Percentiles rank a stretch among this genome's conserved stretches.
These are phyloP conservation scores for Arctia plantaginis DNA, from an alignment of 2,888 invertebrate genomes.

Conservation along the genomic window DNA sequence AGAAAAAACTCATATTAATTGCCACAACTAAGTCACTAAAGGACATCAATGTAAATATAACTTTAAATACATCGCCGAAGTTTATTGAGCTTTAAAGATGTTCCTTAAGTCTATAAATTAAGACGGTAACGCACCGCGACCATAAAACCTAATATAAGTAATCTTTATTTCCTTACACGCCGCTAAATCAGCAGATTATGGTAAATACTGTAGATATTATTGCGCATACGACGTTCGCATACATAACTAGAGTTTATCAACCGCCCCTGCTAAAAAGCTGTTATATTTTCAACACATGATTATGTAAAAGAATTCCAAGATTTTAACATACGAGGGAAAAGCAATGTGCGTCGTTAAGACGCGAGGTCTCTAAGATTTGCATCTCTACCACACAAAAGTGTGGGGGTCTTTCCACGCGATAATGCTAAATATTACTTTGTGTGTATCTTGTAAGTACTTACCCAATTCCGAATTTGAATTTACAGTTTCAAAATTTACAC, in stretches of 20 bases:
- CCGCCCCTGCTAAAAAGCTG: constrained; percentile 78
- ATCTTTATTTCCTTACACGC: constrained; percentile 62
- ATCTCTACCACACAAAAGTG: constrained; percentile 72
- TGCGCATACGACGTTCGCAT: constrained; percentile 68
- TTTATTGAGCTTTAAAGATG: constrained; percentile 54
- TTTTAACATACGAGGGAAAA: constrained; percentile 73
- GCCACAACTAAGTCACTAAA: background rate
- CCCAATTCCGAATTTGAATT: background rate
- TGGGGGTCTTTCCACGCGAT: constrained; percentile 72
- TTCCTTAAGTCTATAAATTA: constrained; percentile 55
- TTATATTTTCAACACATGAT: constrained; percentile 85
- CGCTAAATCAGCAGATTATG: constrained; percentile 76
- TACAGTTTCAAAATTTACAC: background rate
- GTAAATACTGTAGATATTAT: constrained; percentile 78
- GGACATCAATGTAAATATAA: constrained; percentile 45
- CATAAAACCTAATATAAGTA: constrained; percentile 58
- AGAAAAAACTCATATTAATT: background rate
- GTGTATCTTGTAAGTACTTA: background rate
- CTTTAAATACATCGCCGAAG: constrained; percentile 46
- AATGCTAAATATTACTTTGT: constrained; percentile 55
- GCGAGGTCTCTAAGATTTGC: constrained; percentile 74
- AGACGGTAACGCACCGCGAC: constrained; percentile 41
- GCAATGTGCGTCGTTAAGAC: constrained; percentile 81
- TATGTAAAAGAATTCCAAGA: constrained; percentile 84
- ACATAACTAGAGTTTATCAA: constrained; percentile 75